Base-by-base conservation (phyloP, 2,113 vertebrate species). In the Siniperca knerii region DNA sequence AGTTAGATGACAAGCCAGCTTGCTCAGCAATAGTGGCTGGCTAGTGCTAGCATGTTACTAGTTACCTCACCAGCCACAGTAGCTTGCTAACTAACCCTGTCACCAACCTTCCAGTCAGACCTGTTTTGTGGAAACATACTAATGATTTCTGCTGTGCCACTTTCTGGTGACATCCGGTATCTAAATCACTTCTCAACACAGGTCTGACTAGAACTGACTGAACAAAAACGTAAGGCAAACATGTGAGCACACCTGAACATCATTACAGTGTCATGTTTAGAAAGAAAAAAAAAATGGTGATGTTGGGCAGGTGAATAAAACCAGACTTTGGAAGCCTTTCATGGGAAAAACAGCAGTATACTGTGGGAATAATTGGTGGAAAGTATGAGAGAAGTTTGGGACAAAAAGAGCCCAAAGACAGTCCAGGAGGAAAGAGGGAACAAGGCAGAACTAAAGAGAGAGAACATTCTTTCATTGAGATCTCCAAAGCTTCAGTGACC, bases 401-500 rank as follows among this genome's bases (percentile, higher is more conserved):
- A 76, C 57, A 79, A 74, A 82, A 75, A 75, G 55, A 79, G 73
- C 74, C 78, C 44, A 65, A 58, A 74, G 83, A 80, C 29, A 25
- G 82, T 9, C 4, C 23, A 77, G 58, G 52, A 75, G 75, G 65
- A 64, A 69, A 86, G 66, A 58, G 12, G 62, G 67, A 79, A 66
- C 42, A 46, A 46, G 57, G 42, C 25, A 55, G 73, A 62, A 79
- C 69, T 74, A 65, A 82, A 81, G 62, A 83, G 54, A 37, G 76
- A n/a, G 67, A 81, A 61, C 54, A 75, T 72, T 86, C 52, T 73
- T 84, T 90, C 86, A 67, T 87, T 78, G 61, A 85, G 85, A 87
- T 81, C 79, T 90, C 69, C 75, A 83, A 86, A 84, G 77, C 81
- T 75, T 79, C 79, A 86, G 74, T 76, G 82, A 88, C 83, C 87